Base-by-base conservation (phyloP, 2,113 vertebrate species). In the Scolopax mira region DNA sequence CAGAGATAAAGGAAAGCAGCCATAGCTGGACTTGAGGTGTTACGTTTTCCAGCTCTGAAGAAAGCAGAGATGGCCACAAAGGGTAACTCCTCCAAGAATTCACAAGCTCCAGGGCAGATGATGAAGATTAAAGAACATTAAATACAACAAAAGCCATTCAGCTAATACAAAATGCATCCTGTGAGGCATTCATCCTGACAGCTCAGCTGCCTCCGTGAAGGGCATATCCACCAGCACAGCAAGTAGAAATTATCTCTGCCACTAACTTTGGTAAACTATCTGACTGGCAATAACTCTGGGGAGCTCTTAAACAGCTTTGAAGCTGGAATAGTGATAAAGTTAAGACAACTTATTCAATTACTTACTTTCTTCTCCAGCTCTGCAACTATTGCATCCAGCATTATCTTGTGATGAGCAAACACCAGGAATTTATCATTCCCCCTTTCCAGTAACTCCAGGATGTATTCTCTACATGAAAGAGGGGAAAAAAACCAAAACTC, bases 391-490 rank as follows among this genome's bases (percentile, higher is more conserved):
- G 98, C 98, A 97, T 99, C 98, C 97, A 99, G 96, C 72, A 99
- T 93, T 69, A 99, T 91, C 94, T 98, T 99, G 90, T 99, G 99
- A 98, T 99, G 99, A 30, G 99, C 99, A 67, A 99, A 99, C 75
- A 99, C 99, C n/a, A 99, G 97, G 95, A 99, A 99, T 98, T 99
- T 99, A 96, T 99, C 98, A 94, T 98, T 98, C 65, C 99, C 99
- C 82, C 99, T 98, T 97, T 99, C 99, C 97, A 99, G 91, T 93
- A 99, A 98, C 81, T 99, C 99, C 75, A 98, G 96, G 94, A 99
- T 98, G 89, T 99, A 99, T 95, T 99, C 99, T 87, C 99, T 99
- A 93, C 18, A 89, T 82, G 61, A 70, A 91, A 96, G 41, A 96
- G 64, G 7, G 75, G 39, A 30, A 75, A 57, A 30, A 69, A 72